Conservation (phyloP, 2,113 vertebrate genomes). For the Monopterus albus region DNA sequence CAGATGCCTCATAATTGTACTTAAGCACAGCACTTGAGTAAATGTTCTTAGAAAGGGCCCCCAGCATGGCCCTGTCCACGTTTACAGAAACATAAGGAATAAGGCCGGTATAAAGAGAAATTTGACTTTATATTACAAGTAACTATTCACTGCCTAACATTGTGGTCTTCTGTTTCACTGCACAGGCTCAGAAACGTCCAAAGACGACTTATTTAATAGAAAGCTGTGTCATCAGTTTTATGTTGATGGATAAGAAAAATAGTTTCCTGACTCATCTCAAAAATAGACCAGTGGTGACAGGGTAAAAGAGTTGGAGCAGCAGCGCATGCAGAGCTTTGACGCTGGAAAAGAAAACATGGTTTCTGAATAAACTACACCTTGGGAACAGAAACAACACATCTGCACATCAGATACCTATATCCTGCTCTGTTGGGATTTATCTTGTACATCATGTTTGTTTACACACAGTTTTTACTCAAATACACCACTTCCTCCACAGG, state of each 20-base stretch:
- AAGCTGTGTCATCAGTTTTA: conserved; percentile 5
- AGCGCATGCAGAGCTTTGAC: not conserved
- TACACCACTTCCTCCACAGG: not conserved
- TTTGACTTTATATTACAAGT: conserved; percentile 21
- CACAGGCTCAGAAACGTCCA: not conserved
- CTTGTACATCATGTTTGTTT: too few relatives aligned
- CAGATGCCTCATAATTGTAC: too few relatives aligned
- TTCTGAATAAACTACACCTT: not conserved
- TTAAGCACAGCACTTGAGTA: too few relatives aligned
- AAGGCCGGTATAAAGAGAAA: not conserved
- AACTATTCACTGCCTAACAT: not conserved
- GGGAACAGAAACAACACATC: not conserved
- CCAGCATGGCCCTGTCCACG: conserved; percentile 32
- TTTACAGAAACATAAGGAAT: conserved; percentile 54
- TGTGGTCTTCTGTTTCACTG: conserved; percentile 16
- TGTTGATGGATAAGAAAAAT: not conserved
- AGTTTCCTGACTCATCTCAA: not conserved
- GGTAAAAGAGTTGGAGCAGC: not conserved
- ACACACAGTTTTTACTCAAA: too few relatives aligned
- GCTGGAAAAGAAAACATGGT: not conserved
- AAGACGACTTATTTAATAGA: conserved; percentile 7
- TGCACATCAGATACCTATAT: not conserved
- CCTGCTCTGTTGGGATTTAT: not conserved
- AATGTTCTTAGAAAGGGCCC: too few relatives aligned
- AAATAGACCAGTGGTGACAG: not conserved